Evolutionary conservation across 2,888 invertebrate species (phyloP).

Genomic region (Cremastinae sp.): DNA sequence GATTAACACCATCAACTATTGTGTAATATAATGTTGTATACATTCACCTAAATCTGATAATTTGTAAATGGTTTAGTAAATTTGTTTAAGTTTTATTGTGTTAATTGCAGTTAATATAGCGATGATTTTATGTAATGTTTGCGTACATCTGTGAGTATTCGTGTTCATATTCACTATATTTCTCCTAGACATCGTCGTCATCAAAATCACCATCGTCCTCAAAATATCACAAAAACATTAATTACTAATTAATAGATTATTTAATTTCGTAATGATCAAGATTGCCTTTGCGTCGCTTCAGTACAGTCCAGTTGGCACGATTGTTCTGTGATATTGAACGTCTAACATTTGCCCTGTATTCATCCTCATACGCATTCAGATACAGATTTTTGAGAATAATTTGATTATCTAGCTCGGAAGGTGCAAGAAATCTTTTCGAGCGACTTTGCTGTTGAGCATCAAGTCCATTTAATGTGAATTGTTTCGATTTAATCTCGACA

Average conservation of each 20-base stretch:
- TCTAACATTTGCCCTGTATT: conserved; percentile 77
- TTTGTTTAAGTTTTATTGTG: conserved; percentile 61
- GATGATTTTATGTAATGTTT: conserved; percentile 10
- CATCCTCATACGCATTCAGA: conserved; percentile 76
- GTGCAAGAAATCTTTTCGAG: conserved; percentile 74
- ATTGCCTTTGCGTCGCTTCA: conserved; percentile 72
- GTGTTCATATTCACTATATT: conserved; percentile 21
- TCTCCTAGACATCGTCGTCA: conserved; percentile 13
- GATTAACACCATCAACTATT: conserved; percentile 74
- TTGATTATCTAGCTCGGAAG: conserved; percentile 76
- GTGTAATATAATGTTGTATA: conserved; percentile 73
- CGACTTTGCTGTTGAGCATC: conserved; percentile 75
- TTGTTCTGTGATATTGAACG: conserved; percentile 73
- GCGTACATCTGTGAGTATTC: conserved; percentile 29
- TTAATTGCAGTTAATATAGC: conserved; percentile 18
- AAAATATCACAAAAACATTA: conserved; percentile 77
- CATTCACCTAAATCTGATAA: conserved; percentile 76
- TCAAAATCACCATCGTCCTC: conserved; percentile 45
- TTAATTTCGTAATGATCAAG: conserved; percentile 72
- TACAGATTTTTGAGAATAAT: conserved; percentile 77
- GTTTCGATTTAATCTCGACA: conserved; percentile 61
- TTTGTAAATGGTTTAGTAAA: conserved; percentile 77
- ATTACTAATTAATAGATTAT: conserved; percentile 62
- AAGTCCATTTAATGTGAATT: conserved; percentile 70
- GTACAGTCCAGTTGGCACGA: conserved; percentile 68